Evolutionary conservation across 2,888 invertebrate genomes (phyloP).

Genomic region (Meteorus colon): DNA sequence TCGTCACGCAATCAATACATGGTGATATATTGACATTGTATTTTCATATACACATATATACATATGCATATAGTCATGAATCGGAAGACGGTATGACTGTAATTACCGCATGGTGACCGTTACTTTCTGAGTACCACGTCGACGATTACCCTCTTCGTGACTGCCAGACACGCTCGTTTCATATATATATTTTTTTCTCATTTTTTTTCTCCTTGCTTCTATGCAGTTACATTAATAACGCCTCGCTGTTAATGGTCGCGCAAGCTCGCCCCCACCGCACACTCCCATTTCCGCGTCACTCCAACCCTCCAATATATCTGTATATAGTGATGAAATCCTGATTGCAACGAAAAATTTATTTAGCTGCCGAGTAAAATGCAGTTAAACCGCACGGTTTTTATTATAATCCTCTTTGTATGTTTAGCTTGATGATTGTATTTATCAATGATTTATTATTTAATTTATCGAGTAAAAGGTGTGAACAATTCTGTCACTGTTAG

Average conservation of each 20-base stretch:
- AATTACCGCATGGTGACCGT: slow-evolving; percentile 30
- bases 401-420: not conserved
- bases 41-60: not conserved
- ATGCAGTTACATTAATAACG: slow-evolving; percentile 36
- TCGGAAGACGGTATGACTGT: slow-evolving; percentile 29
- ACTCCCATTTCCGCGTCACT: slow-evolving; percentile 26
- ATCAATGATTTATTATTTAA: too few relatives aligned
- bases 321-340: slow-evolving; percentile 6
- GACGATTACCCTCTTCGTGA: slow-evolving; percentile 35
- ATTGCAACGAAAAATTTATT: not conserved
- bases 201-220: slow-evolving; percentile 26
- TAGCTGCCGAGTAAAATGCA: not conserved
- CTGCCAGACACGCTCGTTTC: slow-evolving; percentile 32
- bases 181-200: not conserved
- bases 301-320: not conserved
- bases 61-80: slow-evolving; percentile 25
- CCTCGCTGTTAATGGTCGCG: slow-evolving; percentile 30
- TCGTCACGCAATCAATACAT: not conserved
- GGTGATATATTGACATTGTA: slow-evolving; percentile 2
- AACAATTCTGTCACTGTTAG: too few relatives aligned
- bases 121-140: slow-evolving; percentile 34
- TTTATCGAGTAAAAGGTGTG: too few relatives aligned
- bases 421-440: too few relatives aligned
- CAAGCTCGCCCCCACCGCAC: slow-evolving; percentile 23
- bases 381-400: not conserved